Evolutionary conservation across 1,140 invertebrate species (phyloP).

Genomic region (Pseudomyrmex concolor): DNA sequence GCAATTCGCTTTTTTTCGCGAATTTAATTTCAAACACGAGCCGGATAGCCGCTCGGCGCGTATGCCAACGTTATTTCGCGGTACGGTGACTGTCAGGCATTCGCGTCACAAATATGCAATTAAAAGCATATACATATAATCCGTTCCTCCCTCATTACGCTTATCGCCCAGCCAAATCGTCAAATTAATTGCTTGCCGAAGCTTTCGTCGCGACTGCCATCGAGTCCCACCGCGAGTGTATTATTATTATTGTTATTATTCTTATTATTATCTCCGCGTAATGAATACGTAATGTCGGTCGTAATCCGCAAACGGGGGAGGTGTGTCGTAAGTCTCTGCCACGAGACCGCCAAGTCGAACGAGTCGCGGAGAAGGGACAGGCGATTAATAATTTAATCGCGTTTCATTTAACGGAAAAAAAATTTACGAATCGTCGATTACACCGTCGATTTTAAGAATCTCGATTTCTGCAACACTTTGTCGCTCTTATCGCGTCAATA

Average conservation of each 20-base stretch:
- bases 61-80: slow-evolving; percentile 8
- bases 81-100: slow-evolving; percentile 8
- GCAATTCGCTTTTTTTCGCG: slow-evolving; percentile 4
- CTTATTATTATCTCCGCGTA: background rate
- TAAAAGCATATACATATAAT: slow-evolving; percentile 41
- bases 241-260: slow-evolving; percentile 7
- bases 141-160: slow-evolving; percentile 35
- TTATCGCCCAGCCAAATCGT: slow-evolving; percentile 3
- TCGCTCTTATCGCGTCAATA: too few relatives aligned
- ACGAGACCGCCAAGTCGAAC: slow-evolving; percentile 6
- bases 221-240: slow-evolving; percentile 1
- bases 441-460: too few relatives aligned
- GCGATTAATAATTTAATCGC: slow-evolving; percentile 48
- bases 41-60: background rate
- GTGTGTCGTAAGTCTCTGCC: slow-evolving; percentile 10
- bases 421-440: too few relatives aligned
- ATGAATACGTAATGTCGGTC: slow-evolving; percentile 49
- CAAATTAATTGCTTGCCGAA: slow-evolving; percentile 45
- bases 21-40: slow-evolving; percentile 18
- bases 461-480: too few relatives aligned
- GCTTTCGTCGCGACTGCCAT: slow-evolving; percentile 23
- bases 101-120: slow-evolving; percentile 46
- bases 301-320: background rate
- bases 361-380: background rate
- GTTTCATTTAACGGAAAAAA: background rate